phyloP scores from a whole-genome alignment of 2,113 vertebrate species.

The Anolis carolinensis region DNA sequence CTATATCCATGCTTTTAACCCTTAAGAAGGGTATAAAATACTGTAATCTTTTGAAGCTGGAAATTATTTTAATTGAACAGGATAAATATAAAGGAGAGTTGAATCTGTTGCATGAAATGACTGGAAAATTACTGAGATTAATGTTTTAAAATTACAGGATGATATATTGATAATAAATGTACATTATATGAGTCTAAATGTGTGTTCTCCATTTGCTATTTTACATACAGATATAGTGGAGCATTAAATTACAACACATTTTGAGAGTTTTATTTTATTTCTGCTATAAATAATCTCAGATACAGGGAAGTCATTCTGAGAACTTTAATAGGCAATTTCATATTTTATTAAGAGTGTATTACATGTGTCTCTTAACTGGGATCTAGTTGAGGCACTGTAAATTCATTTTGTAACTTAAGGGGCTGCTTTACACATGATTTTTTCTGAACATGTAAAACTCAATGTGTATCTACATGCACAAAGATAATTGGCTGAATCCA shows the following conservation, averaged over 20 bases:
- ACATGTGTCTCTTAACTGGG: constrained; percentile 51
- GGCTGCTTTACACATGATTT: not conserved
- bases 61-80: constrained; percentile 29
- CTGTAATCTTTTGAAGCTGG: constrained; percentile 26
- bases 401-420: constrained; percentile 46
- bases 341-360: constrained; percentile 75
- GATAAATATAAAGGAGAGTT: constrained; percentile 61
- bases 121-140: constrained; percentile 68
- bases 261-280: constrained; percentile 72
- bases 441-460: not conserved
- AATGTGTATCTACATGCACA: not conserved
- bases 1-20: not conserved
- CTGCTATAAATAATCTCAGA: constrained; percentile 69
- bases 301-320: constrained; percentile 64
- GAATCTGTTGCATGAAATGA: constrained; percentile 56
- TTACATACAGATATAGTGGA: constrained; percentile 67
- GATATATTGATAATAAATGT: constrained; percentile 68
- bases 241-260: constrained; percentile 69
- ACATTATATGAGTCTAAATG: constrained; percentile 61
- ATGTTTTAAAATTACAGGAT: constrained; percentile 71
- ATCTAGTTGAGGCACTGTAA: constrained; percentile 41
- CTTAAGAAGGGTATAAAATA: not conserved
- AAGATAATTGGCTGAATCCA: not conserved
- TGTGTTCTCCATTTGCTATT: constrained; percentile 61
- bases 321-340: constrained; percentile 74